A percentile compares a stretch with the other conserved stretches of the same genome.
phyloP scores from a whole-genome alignment of 2,888 invertebrate species.

The Andricus quercusramuli region DNA sequence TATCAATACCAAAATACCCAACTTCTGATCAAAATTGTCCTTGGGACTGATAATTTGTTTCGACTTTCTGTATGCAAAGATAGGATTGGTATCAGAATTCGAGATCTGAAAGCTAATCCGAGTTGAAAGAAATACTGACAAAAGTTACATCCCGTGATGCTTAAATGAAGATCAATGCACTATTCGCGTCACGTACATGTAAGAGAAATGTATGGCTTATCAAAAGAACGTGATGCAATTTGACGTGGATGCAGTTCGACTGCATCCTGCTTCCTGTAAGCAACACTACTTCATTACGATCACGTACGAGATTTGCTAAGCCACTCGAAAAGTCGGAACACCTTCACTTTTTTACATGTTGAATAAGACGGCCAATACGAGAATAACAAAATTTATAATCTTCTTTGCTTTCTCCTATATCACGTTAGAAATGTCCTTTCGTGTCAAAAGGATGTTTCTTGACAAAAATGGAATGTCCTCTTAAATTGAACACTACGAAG shows the following conservation, averaged over 20 bases:
- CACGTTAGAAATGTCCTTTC: not conserved
- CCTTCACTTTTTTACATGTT: not conserved
- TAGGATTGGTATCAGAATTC: not conserved
- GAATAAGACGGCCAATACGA: not conserved
- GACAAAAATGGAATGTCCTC: too few species aligned
- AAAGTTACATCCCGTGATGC: not conserved
- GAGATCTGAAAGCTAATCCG: slow-evolving; percentile 1
- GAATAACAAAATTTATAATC: not conserved
- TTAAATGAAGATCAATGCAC: slow-evolving; percentile 17
- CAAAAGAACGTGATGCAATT: slow-evolving; percentile 32
- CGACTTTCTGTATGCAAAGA: not conserved
- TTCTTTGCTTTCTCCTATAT: not conserved
- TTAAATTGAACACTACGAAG: too few species aligned
- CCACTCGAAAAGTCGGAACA: not conserved
- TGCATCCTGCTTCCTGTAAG: slow-evolving; percentile 41
- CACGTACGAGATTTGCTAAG: slow-evolving; percentile 4
- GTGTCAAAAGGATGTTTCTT: too few species aligned
- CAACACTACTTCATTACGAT: slow-evolving; percentile 23
- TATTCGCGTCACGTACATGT: slow-evolving; percentile 11
- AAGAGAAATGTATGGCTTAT: slow-evolving; percentile 35
- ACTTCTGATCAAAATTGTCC: too few species aligned
- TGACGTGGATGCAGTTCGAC: slow-evolving; percentile 18
- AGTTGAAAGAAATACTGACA: not conserved
- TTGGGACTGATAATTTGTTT: not conserved
- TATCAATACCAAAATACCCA: too few species aligned